These are phyloP conservation scores for Notoglanidium macrostoma DNA, from an alignment of 2,797 vertebrate genomes.

Conservation along the genomic window DNA sequence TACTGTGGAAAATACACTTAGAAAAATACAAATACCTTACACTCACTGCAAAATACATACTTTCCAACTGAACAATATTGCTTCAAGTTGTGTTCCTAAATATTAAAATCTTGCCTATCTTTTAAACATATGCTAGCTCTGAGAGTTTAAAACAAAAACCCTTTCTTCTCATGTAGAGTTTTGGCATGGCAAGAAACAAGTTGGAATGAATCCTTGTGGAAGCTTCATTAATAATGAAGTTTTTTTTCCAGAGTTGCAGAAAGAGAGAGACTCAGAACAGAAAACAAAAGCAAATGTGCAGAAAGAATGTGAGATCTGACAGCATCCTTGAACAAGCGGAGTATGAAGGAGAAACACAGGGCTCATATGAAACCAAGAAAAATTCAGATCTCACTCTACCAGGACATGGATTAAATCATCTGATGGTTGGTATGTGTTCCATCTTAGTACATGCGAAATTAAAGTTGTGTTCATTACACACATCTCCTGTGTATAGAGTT, in stretches of 20 bases:
- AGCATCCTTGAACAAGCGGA: constrained; percentile 19
- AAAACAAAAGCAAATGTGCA: constrained; percentile 36
- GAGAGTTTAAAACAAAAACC: constrained; percentile 4
- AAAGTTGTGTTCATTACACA: background rate
- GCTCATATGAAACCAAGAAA: background rate
- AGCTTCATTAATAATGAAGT: constrained; percentile 37
- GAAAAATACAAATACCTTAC: background rate
- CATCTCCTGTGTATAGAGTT: background rate
- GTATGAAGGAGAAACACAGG: background rate
- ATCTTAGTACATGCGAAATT: background rate
- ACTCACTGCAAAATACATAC: background rate
- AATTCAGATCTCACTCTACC: background rate
- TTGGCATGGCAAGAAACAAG: background rate
- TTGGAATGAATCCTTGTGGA: constrained; percentile 19
- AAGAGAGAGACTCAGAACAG: constrained; percentile 21
- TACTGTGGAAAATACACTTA: background rate
- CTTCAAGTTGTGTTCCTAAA: constrained; percentile 18
- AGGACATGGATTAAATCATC: constrained; percentile 4
- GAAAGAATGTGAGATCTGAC: constrained; percentile 47
- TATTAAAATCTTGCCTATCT: background rate
- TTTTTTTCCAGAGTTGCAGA: constrained; percentile 27
- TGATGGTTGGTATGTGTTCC: background rate
- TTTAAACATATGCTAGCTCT: constrained; percentile 8
- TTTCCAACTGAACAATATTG: background rate
- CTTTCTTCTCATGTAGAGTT: constrained; percentile 1